A percentile compares a stretch with the other conserved stretches of the same genome.
phyloP scores from a whole-genome alignment of 2,113 vertebrate species.

The Calcarius ornatus region DNA sequence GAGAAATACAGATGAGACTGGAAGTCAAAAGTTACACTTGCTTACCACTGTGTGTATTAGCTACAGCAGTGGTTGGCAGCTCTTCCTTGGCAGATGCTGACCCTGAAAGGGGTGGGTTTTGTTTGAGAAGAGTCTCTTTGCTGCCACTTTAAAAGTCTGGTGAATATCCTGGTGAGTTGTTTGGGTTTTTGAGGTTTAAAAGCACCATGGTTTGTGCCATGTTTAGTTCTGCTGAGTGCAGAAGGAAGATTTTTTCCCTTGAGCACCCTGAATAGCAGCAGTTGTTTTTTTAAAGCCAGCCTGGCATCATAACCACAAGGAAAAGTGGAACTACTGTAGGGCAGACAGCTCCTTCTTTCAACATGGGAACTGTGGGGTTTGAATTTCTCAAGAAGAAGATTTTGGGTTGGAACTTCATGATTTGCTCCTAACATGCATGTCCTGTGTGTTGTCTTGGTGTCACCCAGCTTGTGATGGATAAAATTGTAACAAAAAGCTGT shows the following conservation, averaged over 20 bases:
- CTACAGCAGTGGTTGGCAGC: background rate
- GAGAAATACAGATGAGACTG: background rate
- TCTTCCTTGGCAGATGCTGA: background rate
- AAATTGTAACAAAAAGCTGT: background rate
- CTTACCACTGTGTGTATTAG: background rate
- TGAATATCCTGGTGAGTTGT: background rate
- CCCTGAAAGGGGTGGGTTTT: background rate
- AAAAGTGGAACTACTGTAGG: background rate
- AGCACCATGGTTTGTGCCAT: background rate
- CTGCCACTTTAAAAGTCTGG: background rate
- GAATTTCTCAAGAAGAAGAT: background rate
- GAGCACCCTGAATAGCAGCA: background rate
- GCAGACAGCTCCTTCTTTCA: background rate
- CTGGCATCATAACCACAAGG: background rate
- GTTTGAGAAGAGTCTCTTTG: background rate
- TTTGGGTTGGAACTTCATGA: background rate
- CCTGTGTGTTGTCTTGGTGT: fast-evolving
- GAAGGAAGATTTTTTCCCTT: background rate
- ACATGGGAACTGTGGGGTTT: background rate
- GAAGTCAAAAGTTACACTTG: background rate
- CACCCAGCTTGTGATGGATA: background rate
- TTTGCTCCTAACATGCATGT: fast-evolving
- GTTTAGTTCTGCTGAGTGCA: background rate
- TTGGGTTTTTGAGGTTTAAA: background rate
- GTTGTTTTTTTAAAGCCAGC: background rate